These are phyloP conservation scores for Drosophila subquinaria DNA, from an alignment of 2,888 invertebrate genomes.

Conservation along the genomic window DNA sequence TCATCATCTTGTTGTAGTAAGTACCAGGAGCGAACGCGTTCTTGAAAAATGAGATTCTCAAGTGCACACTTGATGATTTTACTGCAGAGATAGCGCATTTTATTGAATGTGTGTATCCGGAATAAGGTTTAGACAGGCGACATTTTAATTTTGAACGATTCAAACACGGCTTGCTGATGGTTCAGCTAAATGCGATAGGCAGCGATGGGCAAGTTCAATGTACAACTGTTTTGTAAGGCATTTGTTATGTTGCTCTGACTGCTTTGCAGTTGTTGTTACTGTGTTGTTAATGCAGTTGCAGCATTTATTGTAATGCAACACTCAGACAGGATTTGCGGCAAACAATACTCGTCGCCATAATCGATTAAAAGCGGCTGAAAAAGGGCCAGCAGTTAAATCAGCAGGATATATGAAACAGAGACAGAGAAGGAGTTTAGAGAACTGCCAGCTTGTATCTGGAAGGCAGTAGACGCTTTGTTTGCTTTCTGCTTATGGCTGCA, in stretches of 20 bases:
- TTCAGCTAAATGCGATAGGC: slow-evolving; percentile 51
- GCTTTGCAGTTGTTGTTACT: slow-evolving; percentile 10
- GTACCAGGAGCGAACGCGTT: slow-evolving; percentile 24
- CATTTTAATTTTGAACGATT: slow-evolving; percentile 48
- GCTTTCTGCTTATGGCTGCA: slow-evolving; percentile 69
- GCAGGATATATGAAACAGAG: slow-evolving; percentile 3
- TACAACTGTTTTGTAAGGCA: slow-evolving; percentile 54
- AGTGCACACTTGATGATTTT: slow-evolving; percentile 61
- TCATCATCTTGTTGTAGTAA: slow-evolving; percentile 24
- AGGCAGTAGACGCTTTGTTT: slow-evolving; percentile 65
- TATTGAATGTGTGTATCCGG: slow-evolving; percentile 58
- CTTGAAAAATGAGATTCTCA: slow-evolving; percentile 59
- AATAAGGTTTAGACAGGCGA: slow-evolving; percentile 23
- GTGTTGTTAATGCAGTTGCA: slow-evolving; percentile 27
- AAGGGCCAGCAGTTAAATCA: slow-evolving; percentile 44
- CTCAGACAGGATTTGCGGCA: slow-evolving; percentile 77
- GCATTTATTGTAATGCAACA: slow-evolving; percentile 56
- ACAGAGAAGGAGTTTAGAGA: slow-evolving; percentile 1
- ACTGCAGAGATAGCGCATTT: slow-evolving; percentile 53
- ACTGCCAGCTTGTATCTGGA: slow-evolving; percentile 10
- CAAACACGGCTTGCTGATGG: slow-evolving; percentile 24
- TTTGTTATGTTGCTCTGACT: slow-evolving; percentile 18
- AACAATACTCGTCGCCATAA: slow-evolving; percentile 72
- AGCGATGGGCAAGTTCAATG: slow-evolving; percentile 70
- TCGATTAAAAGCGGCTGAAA: slow-evolving; percentile 75